phyloP scores from a whole-genome alignment of 2,888 invertebrate species.

The Epinotia brunnichana region DNA sequence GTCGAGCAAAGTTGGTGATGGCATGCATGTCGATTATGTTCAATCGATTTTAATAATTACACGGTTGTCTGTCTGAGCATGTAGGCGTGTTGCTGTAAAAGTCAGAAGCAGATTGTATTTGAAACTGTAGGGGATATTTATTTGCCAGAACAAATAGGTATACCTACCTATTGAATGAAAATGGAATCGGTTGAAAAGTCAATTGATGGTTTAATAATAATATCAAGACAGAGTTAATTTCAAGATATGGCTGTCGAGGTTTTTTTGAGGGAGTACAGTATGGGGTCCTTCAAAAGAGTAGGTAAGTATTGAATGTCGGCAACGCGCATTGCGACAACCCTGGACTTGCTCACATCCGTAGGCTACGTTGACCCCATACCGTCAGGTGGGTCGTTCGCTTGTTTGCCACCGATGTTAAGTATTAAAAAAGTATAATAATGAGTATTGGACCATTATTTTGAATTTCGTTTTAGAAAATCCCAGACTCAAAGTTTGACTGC shows the following conservation, averaged over 20 bases:
- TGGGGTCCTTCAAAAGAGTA: too few species aligned
- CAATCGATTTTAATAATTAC: constrained; percentile 77
- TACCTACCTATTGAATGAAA: background rate
- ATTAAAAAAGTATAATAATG: too few species aligned
- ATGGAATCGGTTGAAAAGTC: background rate
- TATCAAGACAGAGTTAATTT: too few species aligned
- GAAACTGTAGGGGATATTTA: background rate
- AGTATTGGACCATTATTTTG: too few species aligned
- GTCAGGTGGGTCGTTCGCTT: too few species aligned
- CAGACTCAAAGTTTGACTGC: constrained; percentile 19
- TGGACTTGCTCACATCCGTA: too few species aligned
- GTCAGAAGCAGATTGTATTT: background rate
- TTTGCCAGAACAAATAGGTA: background rate
- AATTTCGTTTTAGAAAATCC: background rate
- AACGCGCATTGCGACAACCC: too few species aligned
- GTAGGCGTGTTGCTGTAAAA: constrained; percentile 44
- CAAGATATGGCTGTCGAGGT: too few species aligned
- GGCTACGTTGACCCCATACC: too few species aligned
- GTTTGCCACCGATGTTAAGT: too few species aligned
- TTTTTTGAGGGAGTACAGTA: too few species aligned
- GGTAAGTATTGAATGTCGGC: too few species aligned
- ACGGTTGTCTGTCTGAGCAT: constrained; percentile 54
- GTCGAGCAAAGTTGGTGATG: constrained; percentile 52
- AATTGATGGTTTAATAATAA: background rate
- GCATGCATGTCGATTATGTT: constrained; percentile 67